Conservation (phyloP, 2,113 vertebrate species). For the Canis aureus region DNA sequence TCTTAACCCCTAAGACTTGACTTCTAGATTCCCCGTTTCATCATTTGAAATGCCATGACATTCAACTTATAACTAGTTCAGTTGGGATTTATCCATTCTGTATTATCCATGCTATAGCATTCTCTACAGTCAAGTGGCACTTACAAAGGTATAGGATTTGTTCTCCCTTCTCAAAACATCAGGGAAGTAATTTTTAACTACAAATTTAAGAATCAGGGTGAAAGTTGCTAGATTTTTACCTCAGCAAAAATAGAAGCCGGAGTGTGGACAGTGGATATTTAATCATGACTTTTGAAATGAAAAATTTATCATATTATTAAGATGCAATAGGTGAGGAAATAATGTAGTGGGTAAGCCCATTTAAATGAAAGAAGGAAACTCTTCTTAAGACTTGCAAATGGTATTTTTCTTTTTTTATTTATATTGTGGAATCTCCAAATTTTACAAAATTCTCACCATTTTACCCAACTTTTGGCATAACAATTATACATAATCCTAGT, state of each 20-base stretch:
- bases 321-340: not conserved
- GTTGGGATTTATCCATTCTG: not conserved
- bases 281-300: not conserved
- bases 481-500: not conserved
- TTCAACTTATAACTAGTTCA: not conserved
- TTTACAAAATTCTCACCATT: slow-evolving; percentile 32
- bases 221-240: not conserved
- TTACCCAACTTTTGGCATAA: not conserved
- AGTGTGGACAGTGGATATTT: not conserved
- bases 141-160: not conserved
- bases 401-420: slow-evolving; percentile 23
- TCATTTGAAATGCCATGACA: not conserved
- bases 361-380: slow-evolving; percentile 31
- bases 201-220: slow-evolving; percentile 35
- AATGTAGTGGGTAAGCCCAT: not conserved
- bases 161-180: slow-evolving; percentile 27
- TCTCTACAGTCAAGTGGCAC: not conserved
- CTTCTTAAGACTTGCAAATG: not conserved
- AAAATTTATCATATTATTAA: slow-evolving; percentile 2
- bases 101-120: not conserved
- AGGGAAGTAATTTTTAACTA: slow-evolving; percentile 39
- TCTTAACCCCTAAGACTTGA: not conserved
- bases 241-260: slow-evolving; percentile 7
- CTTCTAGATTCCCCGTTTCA: not conserved
- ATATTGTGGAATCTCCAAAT: not conserved